Conservation (phyloP, 2,888 invertebrate species). For the Caenorhabditis macrosperma region DNA sequence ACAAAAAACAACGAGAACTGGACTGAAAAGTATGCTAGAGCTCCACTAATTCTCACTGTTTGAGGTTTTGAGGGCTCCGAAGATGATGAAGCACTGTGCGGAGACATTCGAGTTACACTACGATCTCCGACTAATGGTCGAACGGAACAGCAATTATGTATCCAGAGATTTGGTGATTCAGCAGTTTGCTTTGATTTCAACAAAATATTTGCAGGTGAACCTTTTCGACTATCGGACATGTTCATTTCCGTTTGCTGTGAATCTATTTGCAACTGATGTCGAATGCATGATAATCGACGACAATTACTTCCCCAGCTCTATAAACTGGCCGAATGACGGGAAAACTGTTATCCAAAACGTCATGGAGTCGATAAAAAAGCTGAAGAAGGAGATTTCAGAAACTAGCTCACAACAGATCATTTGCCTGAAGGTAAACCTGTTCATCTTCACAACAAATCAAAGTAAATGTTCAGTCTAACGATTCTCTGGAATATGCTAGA, state of each 20-base stretch:
- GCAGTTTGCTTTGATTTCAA: not conserved
- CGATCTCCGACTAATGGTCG: slow-evolving; percentile 46
- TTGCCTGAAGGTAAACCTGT: slow-evolving; percentile 54
- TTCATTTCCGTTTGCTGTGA: slow-evolving; percentile 57
- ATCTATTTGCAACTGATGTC: slow-evolving; percentile 56
- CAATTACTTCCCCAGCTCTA: slow-evolving; percentile 38
- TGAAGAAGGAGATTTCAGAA: slow-evolving; percentile 58
- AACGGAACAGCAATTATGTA: slow-evolving; percentile 54
- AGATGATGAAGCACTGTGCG: slow-evolving; percentile 57
- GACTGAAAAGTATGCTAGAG: slow-evolving; percentile 27
- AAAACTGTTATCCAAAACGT: slow-evolving; percentile 62
- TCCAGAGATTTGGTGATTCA: slow-evolving; percentile 55
- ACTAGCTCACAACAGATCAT: slow-evolving; percentile 56
- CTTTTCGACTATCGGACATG: slow-evolving; percentile 63
- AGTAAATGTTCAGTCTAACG: slow-evolving; percentile 65
- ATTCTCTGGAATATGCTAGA: slow-evolving; percentile 58
- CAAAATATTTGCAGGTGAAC: slow-evolving; percentile 17
- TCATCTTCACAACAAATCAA: not conserved
- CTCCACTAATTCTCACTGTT: not conserved
- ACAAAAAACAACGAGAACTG: slow-evolving; percentile 40
- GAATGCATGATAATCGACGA: slow-evolving; percentile 53
- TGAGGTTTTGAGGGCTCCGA: slow-evolving; percentile 23
- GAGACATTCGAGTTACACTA: slow-evolving; percentile 60
- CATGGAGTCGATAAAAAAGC: slow-evolving; percentile 48
- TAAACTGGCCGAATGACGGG: slow-evolving; percentile 52